Base-by-base conservation (phyloP, 2,888 invertebrate species). In the Ariolimax columbianus region DNA sequence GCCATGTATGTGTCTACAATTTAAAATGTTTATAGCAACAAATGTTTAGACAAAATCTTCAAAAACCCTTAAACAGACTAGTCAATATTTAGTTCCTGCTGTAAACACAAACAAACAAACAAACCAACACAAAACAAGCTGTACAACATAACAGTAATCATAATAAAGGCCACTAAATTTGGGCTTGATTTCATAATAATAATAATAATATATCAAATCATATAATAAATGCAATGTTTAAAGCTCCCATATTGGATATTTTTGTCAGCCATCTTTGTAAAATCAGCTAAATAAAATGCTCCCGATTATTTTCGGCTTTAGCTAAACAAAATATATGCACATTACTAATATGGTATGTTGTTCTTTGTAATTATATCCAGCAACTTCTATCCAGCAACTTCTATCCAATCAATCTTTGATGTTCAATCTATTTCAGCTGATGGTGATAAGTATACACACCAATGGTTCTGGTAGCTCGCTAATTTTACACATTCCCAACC, bases 151-250 rank as follows among this genome's bases (percentile, higher is more conserved):
- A 79, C 40, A 79, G 33, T 66, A 63, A 77, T 43, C 30, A 63
- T 79, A 79, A 79, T 79, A 55, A 75, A 82, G 82, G 82, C 82
- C 82, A 82, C 82, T 82, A 82, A 75, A 82, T 51, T 26, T 63
- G 75, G 82, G 82, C 82, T 73, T 55, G 63, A 40, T 75, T 73
- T 72, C 51, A 55, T 51, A 17, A 81, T 36, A 81, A 55, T 51
- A 17, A 81, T 36, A 81, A 55, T 38, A 72, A 81, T 72, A 51
- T n/a, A 72, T 36, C 30, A 72, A 81, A 81, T 55, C 70, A 72
- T 38, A 36, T 72, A 70, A 72, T 36, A 81, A 70, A 81, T 81
- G 79, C 79, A 66, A 68, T 40, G 63, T 63, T 79, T 79, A 79
- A 79, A 79, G 79, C 79, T 47, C 66, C 59, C n/a, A 14, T 38